Evolutionary conservation across 1,140 invertebrate species (phyloP), one percentile per base, ranked within the genome.

Genomic region (Drosophila tsacasi): DNA sequence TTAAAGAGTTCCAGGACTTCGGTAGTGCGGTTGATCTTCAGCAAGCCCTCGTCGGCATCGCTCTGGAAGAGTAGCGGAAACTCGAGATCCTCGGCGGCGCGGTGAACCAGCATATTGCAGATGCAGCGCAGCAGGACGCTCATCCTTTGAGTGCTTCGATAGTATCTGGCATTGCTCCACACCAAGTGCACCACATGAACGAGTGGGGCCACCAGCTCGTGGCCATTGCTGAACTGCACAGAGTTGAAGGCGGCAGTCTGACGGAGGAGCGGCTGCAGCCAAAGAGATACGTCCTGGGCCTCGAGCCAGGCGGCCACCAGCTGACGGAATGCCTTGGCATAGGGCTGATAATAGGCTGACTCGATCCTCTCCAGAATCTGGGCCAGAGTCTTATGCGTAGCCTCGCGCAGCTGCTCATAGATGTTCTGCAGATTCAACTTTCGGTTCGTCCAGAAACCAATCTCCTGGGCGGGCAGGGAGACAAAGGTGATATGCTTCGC

Each of bases 131-230:
- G 89, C 1, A 97, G 92, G 3, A 95, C 95, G 35, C 97, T 95
- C 81, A 97, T 95, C 64, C 95, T 94, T n/a, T 96, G 95, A 3
- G 96, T 96, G 25, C 95, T 96, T 77, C 97, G 96, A 92, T 97
- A 98, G 92, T 97, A 96, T 76, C 95, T 95, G 0, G 97, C 98
- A 91, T 97, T 95, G 4, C 95, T 95, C 97, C 97, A 98, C n/a
- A 97, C 93, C 7, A 98, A 93, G 68, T 97, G 97, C 5, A 98
- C 94, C 39, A 95, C 95, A 78, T 98, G 94, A 13, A 95, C 93
- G 87, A 97, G 92, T 0, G 96, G 95, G 27, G 95, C 94, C 50
- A 98, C 94, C 37, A 95, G 93, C 6, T 93, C 72, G 10, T 59
- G 94, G 82, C 9, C 95, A 91, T 69, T 97, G 95, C 40, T 94